Conservation (phyloP, 2,888 invertebrate species). For the Pseudococcus longispinus region DNA sequence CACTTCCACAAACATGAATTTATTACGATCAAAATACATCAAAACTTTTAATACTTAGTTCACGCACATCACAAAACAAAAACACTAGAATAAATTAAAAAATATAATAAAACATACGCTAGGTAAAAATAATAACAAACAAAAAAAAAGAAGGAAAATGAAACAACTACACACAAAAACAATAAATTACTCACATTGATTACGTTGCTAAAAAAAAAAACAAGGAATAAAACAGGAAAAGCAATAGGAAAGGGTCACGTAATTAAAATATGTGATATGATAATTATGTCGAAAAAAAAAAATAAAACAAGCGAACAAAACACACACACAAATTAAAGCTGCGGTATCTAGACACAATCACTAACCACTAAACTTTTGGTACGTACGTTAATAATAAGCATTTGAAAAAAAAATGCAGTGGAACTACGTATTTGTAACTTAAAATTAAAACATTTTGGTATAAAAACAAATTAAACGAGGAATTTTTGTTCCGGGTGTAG, state of each 20-base stretch:
- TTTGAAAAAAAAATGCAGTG: not conserved
- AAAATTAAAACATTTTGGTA: conserved; percentile 1
- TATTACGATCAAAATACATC: not conserved
- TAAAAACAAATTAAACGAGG: not conserved
- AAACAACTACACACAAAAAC: not conserved
- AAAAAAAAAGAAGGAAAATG: not conserved
- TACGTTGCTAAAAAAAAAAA: not conserved
- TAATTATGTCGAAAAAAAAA: conserved; percentile 5
- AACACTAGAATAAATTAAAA: not conserved
- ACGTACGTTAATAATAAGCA: not conserved
- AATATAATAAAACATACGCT: not conserved
- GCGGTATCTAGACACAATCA: not conserved
- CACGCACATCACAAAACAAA: not conserved
- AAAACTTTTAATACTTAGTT: not conserved
- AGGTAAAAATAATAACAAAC: not conserved
- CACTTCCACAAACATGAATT: too few relatives aligned
- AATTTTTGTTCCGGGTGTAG: not conserved
- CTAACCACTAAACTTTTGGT: not conserved
- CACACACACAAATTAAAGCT: not conserved
- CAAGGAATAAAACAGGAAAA: not conserved
- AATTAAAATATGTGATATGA: not conserved
- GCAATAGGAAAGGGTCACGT: not conserved
- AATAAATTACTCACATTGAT: not conserved
- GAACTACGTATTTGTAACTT: not conserved
- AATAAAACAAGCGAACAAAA: not conserved